Evolutionary conservation across 92 coral and sea anemone genomes (phyloP), one percentile per base, ranked within the genome.

Genomic region (Porites divaricata): DNA sequence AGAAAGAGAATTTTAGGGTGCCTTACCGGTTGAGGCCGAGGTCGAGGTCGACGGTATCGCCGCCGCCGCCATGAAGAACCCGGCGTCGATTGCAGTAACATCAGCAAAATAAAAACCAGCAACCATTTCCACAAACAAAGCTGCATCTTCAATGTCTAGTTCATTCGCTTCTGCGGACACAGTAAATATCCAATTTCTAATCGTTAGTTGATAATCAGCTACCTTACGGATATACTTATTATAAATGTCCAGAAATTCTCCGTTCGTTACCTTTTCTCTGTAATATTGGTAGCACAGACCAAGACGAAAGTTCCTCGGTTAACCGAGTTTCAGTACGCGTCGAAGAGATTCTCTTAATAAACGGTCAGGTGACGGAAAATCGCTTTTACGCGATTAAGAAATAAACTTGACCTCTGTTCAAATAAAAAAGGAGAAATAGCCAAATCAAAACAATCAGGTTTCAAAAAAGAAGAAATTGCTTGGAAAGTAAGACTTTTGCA

Each of bases 1-100:
- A 35, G 6, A 35, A 35, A 11, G 16, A 11, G 12, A 54, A n/a
- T 51, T 13, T 21, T 23, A 10, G 8, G 23, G 9, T 81, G 57
- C 0, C 85, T 71, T 72, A 81, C 85, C 49, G 4, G 64, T 2
- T 49, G 45, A 2, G 59, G 57, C 1, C 48, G 77, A 13, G 1
- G 23, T 0, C 26, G 15, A 0, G 63, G 2, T 21, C 0, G 16
- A 3, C 28, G 45, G 7, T 35, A 0, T 26, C 86, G 52, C 16
- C 86, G 70, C 9, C 86, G 66, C 13, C 86, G 53, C 86, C 86
- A 82, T 23, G 71, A 45, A 72, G 14, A 61, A 72, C 72, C 59
- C 25, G 72, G 72, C 64, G 79, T 63, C 19, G 15, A 4, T 64
- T 82, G 86, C n/a, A 72, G 22, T 11, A 17, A 59, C 48, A 72